Conservation (phyloP, 1,140 invertebrate genomes). For the Bombus difficillimus region DNA sequence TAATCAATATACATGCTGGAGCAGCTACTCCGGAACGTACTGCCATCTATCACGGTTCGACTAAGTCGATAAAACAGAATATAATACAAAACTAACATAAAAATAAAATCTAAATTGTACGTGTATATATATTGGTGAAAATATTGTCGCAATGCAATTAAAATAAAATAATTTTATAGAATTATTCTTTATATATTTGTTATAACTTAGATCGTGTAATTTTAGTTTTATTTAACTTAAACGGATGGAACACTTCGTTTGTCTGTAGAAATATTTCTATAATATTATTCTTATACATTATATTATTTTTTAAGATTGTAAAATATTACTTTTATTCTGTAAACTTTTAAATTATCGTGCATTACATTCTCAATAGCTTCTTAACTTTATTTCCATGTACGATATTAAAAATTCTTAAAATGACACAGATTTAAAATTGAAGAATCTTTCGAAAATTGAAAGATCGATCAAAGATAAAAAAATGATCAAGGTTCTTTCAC, state of each 20-base stretch:
- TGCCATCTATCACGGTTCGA: slow-evolving; percentile 61
- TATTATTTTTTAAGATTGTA: background rate
- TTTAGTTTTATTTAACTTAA: background rate
- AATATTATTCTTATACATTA: background rate
- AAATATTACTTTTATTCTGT: background rate
- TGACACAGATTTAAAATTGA: too few species aligned
- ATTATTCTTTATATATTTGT: background rate
- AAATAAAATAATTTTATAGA: background rate
- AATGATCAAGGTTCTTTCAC: too few species aligned
- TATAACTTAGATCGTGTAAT: background rate
- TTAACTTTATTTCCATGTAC: too few species aligned
- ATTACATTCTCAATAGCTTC: too few species aligned
- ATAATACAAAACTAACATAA: background rate
- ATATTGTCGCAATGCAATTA: background rate
- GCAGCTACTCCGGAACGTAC: slow-evolving; percentile 54
- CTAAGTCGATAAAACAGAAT: slow-evolving; percentile 35
- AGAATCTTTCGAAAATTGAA: too few species aligned
- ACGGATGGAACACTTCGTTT: background rate
- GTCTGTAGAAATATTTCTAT: background rate
- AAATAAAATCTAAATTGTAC: background rate
- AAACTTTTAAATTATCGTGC: background rate
- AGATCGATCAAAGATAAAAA: too few species aligned
- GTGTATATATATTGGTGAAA: background rate
- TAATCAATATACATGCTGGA: slow-evolving; percentile 76
- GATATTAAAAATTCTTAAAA: too few species aligned